Evolutionary conservation across 2,888 invertebrate genomes (phyloP).

Genomic region (Agrochola lychnidis): DNA sequence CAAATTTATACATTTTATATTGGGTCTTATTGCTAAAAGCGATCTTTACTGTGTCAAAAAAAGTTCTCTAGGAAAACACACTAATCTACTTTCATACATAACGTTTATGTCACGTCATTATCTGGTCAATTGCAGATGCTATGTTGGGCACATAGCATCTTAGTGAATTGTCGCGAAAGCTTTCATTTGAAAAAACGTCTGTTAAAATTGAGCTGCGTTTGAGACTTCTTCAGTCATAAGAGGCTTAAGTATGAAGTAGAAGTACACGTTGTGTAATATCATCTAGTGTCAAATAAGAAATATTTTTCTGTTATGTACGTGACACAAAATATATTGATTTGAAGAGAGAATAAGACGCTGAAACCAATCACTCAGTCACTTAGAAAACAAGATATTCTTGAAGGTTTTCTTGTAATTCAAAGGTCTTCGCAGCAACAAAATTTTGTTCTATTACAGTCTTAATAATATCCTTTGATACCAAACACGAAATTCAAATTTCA

Average conservation of each 20-base stretch:
- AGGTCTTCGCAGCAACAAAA: not conserved
- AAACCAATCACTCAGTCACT: not conserved
- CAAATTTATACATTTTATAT: too few species aligned
- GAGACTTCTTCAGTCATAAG: not conserved
- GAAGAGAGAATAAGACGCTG: not conserved
- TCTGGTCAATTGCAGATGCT: not conserved
- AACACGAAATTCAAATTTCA: constrained; percentile 40
- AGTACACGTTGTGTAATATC: not conserved
- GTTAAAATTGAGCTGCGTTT: not conserved
- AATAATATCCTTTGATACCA: constrained; percentile 7
- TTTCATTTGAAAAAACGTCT: not conserved
- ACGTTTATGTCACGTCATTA: not conserved
- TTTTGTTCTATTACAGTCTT: not conserved
- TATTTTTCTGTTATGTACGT: not conserved
- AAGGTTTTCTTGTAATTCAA: not conserved
- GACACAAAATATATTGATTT: not conserved
- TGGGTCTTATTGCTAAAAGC: too few species aligned
- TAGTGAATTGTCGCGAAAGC: not conserved
- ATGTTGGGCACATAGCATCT: too few species aligned
- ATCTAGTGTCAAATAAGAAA: not conserved
- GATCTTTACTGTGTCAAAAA: not conserved
- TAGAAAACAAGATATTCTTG: not conserved
- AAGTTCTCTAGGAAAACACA: not conserved
- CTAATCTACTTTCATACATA: not conserved
- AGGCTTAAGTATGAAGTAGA: not conserved